Evolutionary conservation across 2,888 invertebrate species (phyloP), one percentile per base, ranked within the genome.

Genomic region (Sialis fuliginosa): DNA sequence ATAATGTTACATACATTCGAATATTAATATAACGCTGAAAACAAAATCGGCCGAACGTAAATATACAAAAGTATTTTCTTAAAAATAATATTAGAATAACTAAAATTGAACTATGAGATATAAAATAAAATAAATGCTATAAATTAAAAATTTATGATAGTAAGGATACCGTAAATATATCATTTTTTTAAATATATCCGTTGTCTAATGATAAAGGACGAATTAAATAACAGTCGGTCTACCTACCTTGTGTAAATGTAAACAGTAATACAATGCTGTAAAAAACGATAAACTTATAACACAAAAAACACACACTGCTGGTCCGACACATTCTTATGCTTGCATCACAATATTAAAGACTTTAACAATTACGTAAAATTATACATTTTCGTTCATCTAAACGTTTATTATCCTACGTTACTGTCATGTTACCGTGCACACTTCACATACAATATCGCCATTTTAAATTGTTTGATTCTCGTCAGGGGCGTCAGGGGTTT

Each of bases 171-270:
- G 22, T 22, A 22, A 22, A 22, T 22, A 22, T 22, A 22, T 22
- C 22, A 22, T 22, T 2, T 22, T 22, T 22, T 22, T 2, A 22
- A 22, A 22, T 22, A 22, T 22, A 22, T 22, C 22, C 4, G 22
- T 22, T 22, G 22, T 22, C 22, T 22, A 22, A 22, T 22, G 22
- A 22, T 22, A 22, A 22, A 22, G 22, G 22, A 22, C 22, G 22
- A 22, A 22, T 22, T 22, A 22, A 22, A 22, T 35, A 35, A 8
- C n/a, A 9, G 35, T 35, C n/a, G n/a, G 9, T 35, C 8, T 34
- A 34, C 45, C 10, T 45, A 45, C 45, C 45, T 45, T 45, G 45
- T 12, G 39, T 7, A 10, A 45, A 39, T 46, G 46, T 46, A 46
- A 46, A 46, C 46, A 46, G 13, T 46, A 46, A 42, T 30, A 42